Conservation (phyloP, 2,797 vertebrate genomes). For the Intellagama lesueurii region DNA sequence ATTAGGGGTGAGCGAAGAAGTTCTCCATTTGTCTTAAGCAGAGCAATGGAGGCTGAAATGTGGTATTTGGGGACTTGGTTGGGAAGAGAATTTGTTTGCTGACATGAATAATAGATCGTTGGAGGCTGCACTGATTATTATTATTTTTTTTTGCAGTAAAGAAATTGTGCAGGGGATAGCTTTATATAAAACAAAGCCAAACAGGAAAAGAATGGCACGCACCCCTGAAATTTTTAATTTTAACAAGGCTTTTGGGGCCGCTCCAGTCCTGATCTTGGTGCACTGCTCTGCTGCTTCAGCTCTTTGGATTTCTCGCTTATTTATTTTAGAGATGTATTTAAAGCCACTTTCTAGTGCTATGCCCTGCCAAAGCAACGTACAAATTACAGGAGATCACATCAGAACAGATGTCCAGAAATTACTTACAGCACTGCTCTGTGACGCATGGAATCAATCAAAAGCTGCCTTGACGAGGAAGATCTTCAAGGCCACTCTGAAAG, state of each 20-base stretch:
- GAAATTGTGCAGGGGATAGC: neutral
- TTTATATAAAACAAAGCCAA: conserved; percentile 26
- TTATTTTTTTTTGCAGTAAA: neutral
- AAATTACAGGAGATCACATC: neutral
- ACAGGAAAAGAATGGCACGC: conserved; percentile 6
- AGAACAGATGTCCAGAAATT: neutral
- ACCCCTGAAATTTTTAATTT: neutral
- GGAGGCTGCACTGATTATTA: conserved; percentile 3
- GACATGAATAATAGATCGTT: conserved; percentile 46
- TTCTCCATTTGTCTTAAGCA: conserved; percentile 34
- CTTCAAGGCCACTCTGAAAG: neutral
- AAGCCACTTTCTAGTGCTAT: neutral
- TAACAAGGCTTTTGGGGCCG: neutral
- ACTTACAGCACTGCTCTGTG: neutral
- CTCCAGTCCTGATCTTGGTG: neutral
- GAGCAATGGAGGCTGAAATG: conserved; percentile 12
- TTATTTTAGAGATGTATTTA: neutral
- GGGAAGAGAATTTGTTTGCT: conserved; percentile 30
- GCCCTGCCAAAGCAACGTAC: neutral
- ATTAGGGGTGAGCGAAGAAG: conserved; percentile 29
- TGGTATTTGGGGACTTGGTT: conserved; percentile 42
- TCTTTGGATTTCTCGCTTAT: neutral
- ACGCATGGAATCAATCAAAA: neutral
- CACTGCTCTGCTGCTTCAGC: neutral
- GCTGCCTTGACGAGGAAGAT: neutral